phyloP scores from a whole-genome alignment of 2,113 vertebrate genomes.

The pig (Sus scrofa) region DNA sequence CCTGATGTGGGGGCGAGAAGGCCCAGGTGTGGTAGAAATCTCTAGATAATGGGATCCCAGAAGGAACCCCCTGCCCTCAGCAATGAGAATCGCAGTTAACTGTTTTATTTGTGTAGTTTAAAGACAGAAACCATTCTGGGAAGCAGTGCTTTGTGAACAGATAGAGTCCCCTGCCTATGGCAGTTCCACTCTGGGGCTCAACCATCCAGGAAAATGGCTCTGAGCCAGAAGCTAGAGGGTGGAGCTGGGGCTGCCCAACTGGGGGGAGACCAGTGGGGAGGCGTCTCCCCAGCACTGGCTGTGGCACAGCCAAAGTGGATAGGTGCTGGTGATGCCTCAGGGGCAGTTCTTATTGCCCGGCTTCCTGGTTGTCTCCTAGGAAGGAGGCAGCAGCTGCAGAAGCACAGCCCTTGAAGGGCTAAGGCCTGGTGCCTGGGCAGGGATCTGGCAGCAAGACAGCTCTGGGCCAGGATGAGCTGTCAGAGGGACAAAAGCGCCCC shows the following conservation, averaged over 20 bases:
- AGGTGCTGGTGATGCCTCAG: rapidly evolving
- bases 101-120: neutral
- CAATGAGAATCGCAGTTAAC: neutral
- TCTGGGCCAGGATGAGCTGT: too few relatives aligned
- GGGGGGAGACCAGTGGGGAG: neutral
- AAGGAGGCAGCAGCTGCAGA: neutral
- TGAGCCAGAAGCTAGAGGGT: rapidly evolving
- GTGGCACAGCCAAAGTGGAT: rapidly evolving
- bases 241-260: neutral
- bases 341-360: neutral
- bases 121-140: neutral
- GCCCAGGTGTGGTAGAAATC: rapidly evolving
- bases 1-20: neutral
- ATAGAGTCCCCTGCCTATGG: neutral
- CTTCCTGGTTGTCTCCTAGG: too few relatives aligned
- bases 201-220: neutral
- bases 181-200: neutral
- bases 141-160: neutral
- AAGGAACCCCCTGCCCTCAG: rapidly evolving
- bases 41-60: neutral
- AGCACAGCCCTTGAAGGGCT: neutral
- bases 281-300: rapidly evolving
- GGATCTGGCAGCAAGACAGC: too few relatives aligned
- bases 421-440: neutral
- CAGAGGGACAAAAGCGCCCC: neutral